Evolutionary conservation across 1,140 invertebrate species (phyloP), one percentile per base, ranked within the genome.

Genomic region (Melitaea cinxia): DNA sequence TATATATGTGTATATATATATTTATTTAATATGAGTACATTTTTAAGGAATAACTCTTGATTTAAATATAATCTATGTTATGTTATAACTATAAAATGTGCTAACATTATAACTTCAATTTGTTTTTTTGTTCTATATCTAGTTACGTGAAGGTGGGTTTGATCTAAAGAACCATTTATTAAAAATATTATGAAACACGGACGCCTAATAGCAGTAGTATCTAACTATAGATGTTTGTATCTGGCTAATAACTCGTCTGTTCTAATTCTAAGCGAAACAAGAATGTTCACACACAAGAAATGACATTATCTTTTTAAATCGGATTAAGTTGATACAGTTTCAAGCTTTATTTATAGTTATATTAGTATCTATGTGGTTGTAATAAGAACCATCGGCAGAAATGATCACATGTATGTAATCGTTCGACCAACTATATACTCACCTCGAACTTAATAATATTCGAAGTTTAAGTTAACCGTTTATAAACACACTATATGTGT

Each of bases 291-390:
- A 19, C 23, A 19, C 21, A 47, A 47, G 33, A 35, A 49, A 52
- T 10, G 39, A 58, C 37, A 26, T 62, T 53, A 42, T 42, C 50
- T 53, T 53, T 30, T 71, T 66, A 67, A 75, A 79, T 79, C 70
- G 50, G 65, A 75, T 75, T 68, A 77, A 6, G 21, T 23, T 6
- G 6, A 6, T 7, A 9, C n/a, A 7, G n/a, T 4, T 6, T 10
- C 30, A 17, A 19, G 37, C 37, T 19, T 7, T 42, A 42, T 0
- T 3, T 35, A 35, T 35, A n/a, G 15, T 0, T 42, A 17, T 7
- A 7, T 14, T 42, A 19, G 10, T 15, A 4, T 17, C 17, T 42
- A 17, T 42, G 2, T 17, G 37, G 6, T 42, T 17, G 37, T 17
- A 17, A 42, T 42, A 42, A 17, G 37, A n/a, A 42, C 15, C 15